These are phyloP conservation scores for Acrossocheilus wenchowensis DNA, from an alignment of 2,797 vertebrate species.

Conservation along the genomic window DNA sequence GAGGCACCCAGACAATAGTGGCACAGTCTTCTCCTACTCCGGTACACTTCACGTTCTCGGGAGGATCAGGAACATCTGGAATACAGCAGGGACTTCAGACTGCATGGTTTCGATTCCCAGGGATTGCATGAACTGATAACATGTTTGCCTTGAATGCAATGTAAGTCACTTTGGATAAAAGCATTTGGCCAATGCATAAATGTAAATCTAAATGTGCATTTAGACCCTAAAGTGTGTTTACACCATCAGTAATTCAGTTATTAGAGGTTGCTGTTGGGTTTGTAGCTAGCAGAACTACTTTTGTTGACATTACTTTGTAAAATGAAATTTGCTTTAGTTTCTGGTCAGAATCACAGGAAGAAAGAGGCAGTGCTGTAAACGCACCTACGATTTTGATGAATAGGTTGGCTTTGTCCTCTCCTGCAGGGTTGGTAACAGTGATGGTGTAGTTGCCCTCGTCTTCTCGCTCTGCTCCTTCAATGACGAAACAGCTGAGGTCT, in stretches of 20 bases:
- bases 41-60: slow-evolving; percentile 82
- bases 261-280: not conserved
- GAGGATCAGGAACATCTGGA: slow-evolving; percentile 88
- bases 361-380: slow-evolving; percentile 52
- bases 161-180: not conserved
- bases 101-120: not conserved
- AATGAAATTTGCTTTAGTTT: not conserved
- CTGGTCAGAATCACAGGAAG: not conserved
- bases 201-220: not conserved
- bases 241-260: not conserved
- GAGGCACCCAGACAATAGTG: slow-evolving; percentile 83
- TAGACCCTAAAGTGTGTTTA: not conserved
- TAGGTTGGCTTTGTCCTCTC: slow-evolving; percentile 86
- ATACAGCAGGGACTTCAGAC: not conserved
- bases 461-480: slow-evolving; percentile 85
- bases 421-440: slow-evolving; percentile 84
- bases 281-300: not conserved
- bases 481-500: slow-evolving; percentile 86
- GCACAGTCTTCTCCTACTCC: slow-evolving; percentile 87
- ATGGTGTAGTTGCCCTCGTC: slow-evolving; percentile 89
- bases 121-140: not conserved
- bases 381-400: slow-evolving; percentile 88
- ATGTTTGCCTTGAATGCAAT: not conserved
- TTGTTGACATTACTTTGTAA: not conserved
- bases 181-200: not conserved